Base-by-base conservation (phyloP, 1,140 invertebrate genomes). In the Chrysopa pallens region DNA sequence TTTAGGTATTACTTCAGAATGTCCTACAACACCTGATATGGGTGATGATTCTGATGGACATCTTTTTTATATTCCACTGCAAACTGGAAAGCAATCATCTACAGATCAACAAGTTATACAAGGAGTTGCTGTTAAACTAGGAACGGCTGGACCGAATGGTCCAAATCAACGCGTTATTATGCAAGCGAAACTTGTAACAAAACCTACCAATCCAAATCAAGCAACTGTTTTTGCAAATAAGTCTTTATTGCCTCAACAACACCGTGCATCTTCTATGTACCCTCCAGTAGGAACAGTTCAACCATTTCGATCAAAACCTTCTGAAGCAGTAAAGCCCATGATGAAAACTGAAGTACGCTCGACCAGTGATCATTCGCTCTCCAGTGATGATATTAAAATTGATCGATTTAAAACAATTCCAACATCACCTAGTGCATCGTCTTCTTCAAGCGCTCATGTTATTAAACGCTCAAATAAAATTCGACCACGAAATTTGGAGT, bases 1-100 rank as follows among this genome's bases (percentile, higher is more conserved):
- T 8, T 14, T 39, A 9, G 14, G 15, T 31, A 59, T 52, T n/a
- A 57, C 55, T 41, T 64, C 61, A 4, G 68, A 70, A 45, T 68
- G 64, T 49, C 69, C 67, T 5, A 69, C 66, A 2, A 69, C 69
- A 44, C 70, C 68, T 0, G 70, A 73, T 29, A 48, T 50, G 6
- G 62, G 59, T 38, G 63, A 64, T 31, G 61, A 60, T 8, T 59
- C 64, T 36, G 62, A 65, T 23, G 70, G 72, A 11, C 72, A 76
- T 37, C 60, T 76, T n/a, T 80, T 80, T 55, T 80, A 80, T 45
- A 77, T 80, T 54, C 78, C 78, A 0, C 48, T 78, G 2, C 72
- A 76, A 52, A 66, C 71, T 7, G 62, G 60, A 57, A 14, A 63
- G 58, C 43, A 51, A 50, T 42, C 57, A 65, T 29, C 60, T 48